These are phyloP conservation scores for Gnathonemus echidnorhynchus DNA, from an alignment of 2,113 vertebrate genomes.

Conservation along the genomic window DNA sequence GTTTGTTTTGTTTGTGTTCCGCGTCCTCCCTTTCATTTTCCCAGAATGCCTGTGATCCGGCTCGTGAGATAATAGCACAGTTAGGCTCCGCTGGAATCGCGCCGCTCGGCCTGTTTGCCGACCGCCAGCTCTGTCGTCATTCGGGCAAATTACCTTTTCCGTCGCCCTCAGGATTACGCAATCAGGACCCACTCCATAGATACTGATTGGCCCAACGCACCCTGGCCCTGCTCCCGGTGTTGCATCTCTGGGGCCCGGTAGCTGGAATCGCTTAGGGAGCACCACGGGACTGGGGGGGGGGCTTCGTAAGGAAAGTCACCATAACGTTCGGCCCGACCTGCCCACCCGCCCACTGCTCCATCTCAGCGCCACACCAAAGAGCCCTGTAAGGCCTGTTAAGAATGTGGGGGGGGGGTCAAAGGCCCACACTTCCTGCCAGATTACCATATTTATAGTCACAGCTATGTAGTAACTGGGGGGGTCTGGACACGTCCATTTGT, in stretches of 20 bases:
- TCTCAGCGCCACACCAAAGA: slow-evolving; percentile 29
- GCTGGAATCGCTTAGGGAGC: not conserved
- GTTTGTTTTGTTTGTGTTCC: slow-evolving; percentile 31
- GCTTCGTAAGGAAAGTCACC: not conserved
- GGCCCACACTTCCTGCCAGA: slow-evolving; percentile 37
- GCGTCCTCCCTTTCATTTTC: slow-evolving; percentile 39
- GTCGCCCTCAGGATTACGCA: slow-evolving; percentile 54
- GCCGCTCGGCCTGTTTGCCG: slow-evolving; percentile 56
- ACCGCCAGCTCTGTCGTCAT: slow-evolving; percentile 58
- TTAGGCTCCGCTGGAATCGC: slow-evolving; percentile 57
- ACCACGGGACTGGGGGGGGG: not conserved
- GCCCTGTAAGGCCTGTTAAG: slow-evolving; percentile 30
- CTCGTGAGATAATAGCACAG: slow-evolving; percentile 71
- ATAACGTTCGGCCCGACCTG: not conserved
- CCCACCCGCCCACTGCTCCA: not conserved
- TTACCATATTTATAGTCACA: slow-evolving; percentile 63
- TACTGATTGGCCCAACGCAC: slow-evolving; percentile 60
- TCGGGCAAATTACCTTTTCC: slow-evolving; percentile 64
- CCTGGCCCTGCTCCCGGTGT: slow-evolving; percentile 28
- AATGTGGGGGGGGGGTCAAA: slow-evolving; percentile 22
- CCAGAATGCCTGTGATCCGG: slow-evolving; percentile 40
- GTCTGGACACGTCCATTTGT: slow-evolving; percentile 56
- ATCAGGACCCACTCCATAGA: slow-evolving; percentile 59
- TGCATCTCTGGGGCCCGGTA: not conserved
- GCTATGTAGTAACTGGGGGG: not conserved